These are phyloP conservation scores for Anoplolepis gracilipes DNA, from an alignment of 1,140 invertebrate species.

Conservation along the genomic window DNA sequence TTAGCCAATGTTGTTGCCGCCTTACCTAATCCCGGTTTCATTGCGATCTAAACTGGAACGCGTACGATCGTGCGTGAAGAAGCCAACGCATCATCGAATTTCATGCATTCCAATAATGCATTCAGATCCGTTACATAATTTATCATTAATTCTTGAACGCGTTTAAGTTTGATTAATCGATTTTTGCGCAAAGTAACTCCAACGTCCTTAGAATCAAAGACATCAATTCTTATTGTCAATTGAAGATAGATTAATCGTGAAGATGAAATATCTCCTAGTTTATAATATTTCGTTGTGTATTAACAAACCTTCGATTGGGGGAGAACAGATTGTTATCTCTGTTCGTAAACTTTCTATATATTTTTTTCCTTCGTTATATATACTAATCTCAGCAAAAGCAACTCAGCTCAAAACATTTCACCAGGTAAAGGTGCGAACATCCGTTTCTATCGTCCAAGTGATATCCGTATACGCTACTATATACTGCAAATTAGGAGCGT, in stretches of 20 bases:
- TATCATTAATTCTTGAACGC: neutral
- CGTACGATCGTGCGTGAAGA: slow-evolving; percentile 31
- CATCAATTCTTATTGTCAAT: neutral
- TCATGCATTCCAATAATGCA: slow-evolving; percentile 14
- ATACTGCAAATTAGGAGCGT: no score
- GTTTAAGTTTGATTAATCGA: slow-evolving; percentile 11
- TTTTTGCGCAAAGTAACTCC: slow-evolving; percentile 28
- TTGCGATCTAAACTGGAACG: neutral
- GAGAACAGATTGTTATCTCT: neutral
- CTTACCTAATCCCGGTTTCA: slow-evolving; percentile 29
- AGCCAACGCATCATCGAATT: neutral
- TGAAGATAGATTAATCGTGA: slow-evolving; percentile 25
- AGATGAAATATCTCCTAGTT: neutral
- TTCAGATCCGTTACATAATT: neutral
- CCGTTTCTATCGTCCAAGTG: slow-evolving; percentile 40
- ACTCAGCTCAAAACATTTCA: slow-evolving; percentile 37
- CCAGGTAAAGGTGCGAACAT: slow-evolving; percentile 41
- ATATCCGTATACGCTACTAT: neutral
- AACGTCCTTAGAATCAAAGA: slow-evolving; percentile 1
- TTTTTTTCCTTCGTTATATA: neutral
- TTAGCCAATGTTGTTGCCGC: slow-evolving; percentile 35
- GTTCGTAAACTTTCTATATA: neutral
- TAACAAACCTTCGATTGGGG: slow-evolving; percentile 12
- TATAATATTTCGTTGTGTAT: neutral
- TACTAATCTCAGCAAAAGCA: slow-evolving; percentile 43